Conservation (phyloP, 2,113 vertebrate species). For the Rhynchopsitta pachyrhyncha region DNA sequence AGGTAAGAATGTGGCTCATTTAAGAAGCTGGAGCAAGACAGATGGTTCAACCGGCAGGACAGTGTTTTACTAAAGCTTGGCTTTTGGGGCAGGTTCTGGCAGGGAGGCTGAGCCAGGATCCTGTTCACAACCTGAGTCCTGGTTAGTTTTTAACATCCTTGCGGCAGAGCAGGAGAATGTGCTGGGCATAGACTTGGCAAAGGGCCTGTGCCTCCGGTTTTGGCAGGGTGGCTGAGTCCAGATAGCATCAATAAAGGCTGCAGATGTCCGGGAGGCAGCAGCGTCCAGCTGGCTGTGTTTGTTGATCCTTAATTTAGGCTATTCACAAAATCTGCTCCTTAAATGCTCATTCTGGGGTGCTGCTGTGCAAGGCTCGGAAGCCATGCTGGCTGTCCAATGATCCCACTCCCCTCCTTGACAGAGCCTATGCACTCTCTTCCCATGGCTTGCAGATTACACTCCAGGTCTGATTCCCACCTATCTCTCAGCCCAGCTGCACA, state of each 20-base stretch:
- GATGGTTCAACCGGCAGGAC: constrained; percentile 7
- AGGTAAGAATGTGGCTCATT: neutral
- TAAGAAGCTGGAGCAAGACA: neutral
- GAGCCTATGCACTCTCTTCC: neutral
- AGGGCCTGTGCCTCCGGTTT: neutral
- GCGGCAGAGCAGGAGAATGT: neutral
- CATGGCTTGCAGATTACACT: neutral
- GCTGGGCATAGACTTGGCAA: neutral
- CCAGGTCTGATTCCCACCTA: neutral
- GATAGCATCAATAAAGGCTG: constrained; percentile 23
- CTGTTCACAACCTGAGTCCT: neutral
- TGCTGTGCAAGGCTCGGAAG: neutral
- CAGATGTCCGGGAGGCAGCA: constrained; percentile 43
- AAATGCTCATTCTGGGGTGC: neutral
- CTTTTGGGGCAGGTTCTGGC: neutral
- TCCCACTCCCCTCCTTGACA: neutral
- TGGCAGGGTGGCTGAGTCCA: neutral
- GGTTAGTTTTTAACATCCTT: neutral
- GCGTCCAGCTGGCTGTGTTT: constrained; percentile 48
- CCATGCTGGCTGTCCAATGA: neutral
- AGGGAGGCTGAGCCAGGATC: neutral
- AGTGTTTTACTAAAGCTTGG: neutral
- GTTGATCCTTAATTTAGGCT: neutral
- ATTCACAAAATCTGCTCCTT: neutral
- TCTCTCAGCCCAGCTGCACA: neutral